phyloP scores from a whole-genome alignment of 2,113 vertebrate genomes.

The Epinephelus moara region DNA sequence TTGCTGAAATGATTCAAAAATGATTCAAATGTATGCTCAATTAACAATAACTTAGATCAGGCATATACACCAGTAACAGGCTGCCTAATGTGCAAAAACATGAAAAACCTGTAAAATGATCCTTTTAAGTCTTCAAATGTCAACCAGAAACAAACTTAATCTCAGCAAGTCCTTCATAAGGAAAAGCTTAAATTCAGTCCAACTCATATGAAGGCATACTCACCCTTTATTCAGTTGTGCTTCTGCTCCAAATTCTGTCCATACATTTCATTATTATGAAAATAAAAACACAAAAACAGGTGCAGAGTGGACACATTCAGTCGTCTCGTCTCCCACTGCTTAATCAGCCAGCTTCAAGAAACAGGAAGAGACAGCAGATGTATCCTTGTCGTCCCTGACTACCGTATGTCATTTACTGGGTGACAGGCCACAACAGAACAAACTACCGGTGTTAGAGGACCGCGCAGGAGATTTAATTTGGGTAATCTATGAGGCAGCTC shows the following conservation, averaged over 20 bases:
- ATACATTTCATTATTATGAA: background rate
- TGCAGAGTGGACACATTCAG: background rate
- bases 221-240: slow-evolving; percentile 18
- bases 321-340: background rate
- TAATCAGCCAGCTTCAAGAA: slow-evolving; percentile 15
- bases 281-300: slow-evolving; percentile 1
- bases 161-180: too few species aligned
- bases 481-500: background rate
- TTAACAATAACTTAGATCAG: too few species aligned
- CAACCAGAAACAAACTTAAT: background rate
- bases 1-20: background rate
- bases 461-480: slow-evolving; percentile 38
- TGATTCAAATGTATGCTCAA: too few species aligned
- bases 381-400: slow-evolving; percentile 25
- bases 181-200: background rate
- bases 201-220: slow-evolving; percentile 25
- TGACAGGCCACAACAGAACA: slow-evolving; percentile 39
- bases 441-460: slow-evolving; percentile 18
- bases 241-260: background rate
- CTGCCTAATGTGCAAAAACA: background rate
- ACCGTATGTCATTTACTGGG: slow-evolving; percentile 38
- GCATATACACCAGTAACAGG: background rate
- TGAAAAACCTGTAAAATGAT: too few species aligned
- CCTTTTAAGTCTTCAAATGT: background rate
- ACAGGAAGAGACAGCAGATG: slow-evolving; percentile 45